These are phyloP conservation scores for Drosophila pruinosa DNA, from an alignment of 1,140 invertebrate species.

Conservation along the genomic window DNA sequence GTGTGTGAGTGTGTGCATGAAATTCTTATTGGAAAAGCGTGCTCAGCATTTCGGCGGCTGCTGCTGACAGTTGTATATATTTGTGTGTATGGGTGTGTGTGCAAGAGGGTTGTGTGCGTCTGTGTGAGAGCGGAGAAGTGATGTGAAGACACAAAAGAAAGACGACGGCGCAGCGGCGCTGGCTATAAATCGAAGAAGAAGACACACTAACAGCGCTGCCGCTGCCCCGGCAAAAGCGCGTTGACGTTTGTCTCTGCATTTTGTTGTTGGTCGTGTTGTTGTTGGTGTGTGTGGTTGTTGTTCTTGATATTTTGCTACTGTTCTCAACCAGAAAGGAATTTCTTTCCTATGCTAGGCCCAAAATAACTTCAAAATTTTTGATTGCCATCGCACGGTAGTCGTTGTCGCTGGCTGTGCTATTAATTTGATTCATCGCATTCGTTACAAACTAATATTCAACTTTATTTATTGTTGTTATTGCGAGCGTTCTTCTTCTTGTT, in stretches of 20 bases:
- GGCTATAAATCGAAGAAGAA: conserved; percentile 61
- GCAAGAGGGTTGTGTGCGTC: conserved; percentile 7
- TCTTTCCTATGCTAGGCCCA: conserved; percentile 23
- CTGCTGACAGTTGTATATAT: conserved; percentile 28
- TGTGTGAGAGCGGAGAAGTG: conserved; percentile 56
- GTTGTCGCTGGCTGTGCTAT: neutral
- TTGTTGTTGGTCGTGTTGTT: conserved; percentile 17
- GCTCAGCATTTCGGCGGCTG: conserved; percentile 71
- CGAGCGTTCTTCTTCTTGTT: conserved; percentile 25
- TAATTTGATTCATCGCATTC: conserved; percentile 19
- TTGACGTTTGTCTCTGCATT: conserved; percentile 41
- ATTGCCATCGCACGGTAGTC: conserved; percentile 22
- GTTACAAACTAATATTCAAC: neutral
- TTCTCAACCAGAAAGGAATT: conserved; percentile 31
- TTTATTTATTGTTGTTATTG: conserved; percentile 42
- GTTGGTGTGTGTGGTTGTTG: conserved; percentile 9
- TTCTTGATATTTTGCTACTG: conserved; percentile 17
- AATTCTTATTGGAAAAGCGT: conserved; percentile 80
- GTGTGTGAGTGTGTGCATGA: conserved; percentile 43
- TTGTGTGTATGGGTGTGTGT: conserved; percentile 7
- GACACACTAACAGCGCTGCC: conserved; percentile 51
- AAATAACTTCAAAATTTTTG: conserved; percentile 46
- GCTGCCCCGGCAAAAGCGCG: conserved; percentile 57
- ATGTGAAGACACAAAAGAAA: conserved; percentile 65
- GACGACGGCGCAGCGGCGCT: conserved; percentile 45